Base-by-base conservation (phyloP, 2,113 vertebrate species). In the Oryzias celebensis region DNA sequence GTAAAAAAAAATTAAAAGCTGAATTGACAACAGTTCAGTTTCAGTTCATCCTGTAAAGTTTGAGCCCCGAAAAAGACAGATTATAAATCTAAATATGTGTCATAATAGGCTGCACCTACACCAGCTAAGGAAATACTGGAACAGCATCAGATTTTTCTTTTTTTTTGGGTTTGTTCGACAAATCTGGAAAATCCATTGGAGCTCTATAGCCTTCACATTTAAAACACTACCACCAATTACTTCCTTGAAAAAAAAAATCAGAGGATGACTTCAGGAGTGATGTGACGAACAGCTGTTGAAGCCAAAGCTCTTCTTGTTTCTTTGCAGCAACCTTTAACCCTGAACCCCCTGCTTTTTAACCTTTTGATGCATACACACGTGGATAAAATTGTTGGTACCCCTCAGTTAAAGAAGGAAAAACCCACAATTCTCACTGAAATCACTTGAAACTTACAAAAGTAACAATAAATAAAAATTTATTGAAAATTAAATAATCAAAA, bases 151-250 rank as follows among this genome's bases (percentile, higher is more conserved):
- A 36, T 10, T 36, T 10, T 36, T 47, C 58, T 66, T 60, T 55
- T 68, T 63, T 41, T 53, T 77, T 81, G 73, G 67, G 65, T 65
- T 80, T 72, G 65, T 65, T 80, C 74, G 62, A 66, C 53, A 74
- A 75, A 63, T 85, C 86, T 87, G 86, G 68, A 52, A 68, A 85
- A 87, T 70, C 62, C 58, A 82, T 88, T 69, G 53, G 46, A 28
- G 43, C 77, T 78, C 70, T 68, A 6, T 3, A 58, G 81, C 52
- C 23, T 77, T 26, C 23, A 65, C 63, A 65, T 31, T 31, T 26
- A 26, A 26, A 26, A 26, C 31, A 8, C 20, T 20, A 20, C 20
- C 20, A 20, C 31, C 31, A 26, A 26, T 26, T 26, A 31, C 31
- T 31, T 7, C 31, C 7, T 31, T 20, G 20, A 20, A 20, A 20